A percentile compares a stretch with the other conserved stretches of the same genome.
These are phyloP conservation scores for Papilio machaon DNA, from an alignment of 1,140 invertebrate genomes.

Conservation along the genomic window DNA sequence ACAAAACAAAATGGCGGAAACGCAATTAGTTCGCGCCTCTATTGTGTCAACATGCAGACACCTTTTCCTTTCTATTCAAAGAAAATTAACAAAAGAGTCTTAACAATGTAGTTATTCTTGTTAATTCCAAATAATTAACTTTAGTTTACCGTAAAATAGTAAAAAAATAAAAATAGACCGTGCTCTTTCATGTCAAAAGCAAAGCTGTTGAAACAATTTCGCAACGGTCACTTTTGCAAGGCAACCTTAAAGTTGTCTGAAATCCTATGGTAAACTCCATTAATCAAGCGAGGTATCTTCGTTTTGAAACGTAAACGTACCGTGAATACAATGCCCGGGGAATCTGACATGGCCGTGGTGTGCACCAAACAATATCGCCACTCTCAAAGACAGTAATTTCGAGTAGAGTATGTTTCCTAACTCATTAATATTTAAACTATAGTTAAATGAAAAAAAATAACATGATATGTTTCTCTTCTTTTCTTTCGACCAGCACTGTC, in stretches of 20 bases:
- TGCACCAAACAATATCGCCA: background rate
- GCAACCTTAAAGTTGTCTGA: constrained; percentile 22
- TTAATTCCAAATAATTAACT: constrained; percentile 1
- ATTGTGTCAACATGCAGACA: constrained; percentile 26
- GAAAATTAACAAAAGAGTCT: constrained; percentile 13
- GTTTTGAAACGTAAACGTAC: constrained; percentile 35
- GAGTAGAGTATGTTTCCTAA: background rate
- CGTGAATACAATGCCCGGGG: constrained; percentile 35
- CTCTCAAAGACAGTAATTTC: background rate
- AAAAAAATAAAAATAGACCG: background rate
- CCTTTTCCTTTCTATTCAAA: constrained; percentile 22
- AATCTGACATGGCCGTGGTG: constrained; percentile 22
- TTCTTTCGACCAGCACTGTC: background rate
- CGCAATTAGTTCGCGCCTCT: constrained; percentile 40
- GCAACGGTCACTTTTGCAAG: constrained; percentile 19
- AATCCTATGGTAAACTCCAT: constrained; percentile 37
- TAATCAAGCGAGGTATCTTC: constrained; percentile 37
- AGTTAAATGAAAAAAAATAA: background rate
- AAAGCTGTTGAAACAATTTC: constrained; percentile 27
- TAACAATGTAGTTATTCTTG: background rate
- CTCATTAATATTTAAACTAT: background rate
- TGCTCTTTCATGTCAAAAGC: background rate
- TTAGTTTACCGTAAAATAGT: background rate
- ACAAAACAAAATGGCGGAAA: constrained; percentile 38
- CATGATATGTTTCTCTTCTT: background rate